Base-by-base conservation (phyloP, 2,797 vertebrate species). In the Pangasius macronema region DNA sequence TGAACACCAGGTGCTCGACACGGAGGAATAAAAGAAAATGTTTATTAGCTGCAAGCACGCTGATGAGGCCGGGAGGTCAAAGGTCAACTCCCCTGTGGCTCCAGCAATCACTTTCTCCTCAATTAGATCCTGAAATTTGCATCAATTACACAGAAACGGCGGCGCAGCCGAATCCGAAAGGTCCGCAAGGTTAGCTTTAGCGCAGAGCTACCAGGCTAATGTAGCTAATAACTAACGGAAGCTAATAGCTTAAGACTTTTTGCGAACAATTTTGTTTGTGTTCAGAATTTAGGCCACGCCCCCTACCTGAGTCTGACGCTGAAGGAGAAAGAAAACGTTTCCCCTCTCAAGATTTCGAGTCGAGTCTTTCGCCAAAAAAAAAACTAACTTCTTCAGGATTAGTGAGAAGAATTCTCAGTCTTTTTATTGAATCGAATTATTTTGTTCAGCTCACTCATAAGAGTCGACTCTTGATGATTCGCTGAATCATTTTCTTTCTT, bases 1-100 rank as follows among this genome's bases (percentile, higher is more conserved):
- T 77, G 84, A 85, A 77, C 84, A 85, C 84, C 84, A 85, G 84
- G 84, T 85, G 84, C 84, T 77, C 57, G 2, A 39, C 39, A 18
- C 9, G 30, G 9, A n/a, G 27, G 39, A 76, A 65, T 30, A 53
- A 85, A 59, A 49, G 83, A 84, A 36, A 84, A 57, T 39, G 53
- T 65, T 85, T 85, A 77, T 76, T 77, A 85, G 72, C 36, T 63
- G 70, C n/a, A 59, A 72, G 68, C 68, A 42, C 27, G 68, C 51
- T 61, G 51, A 73, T 84, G 83, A 84, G 55, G 39, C 83, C 27
- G 13, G 9, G 33, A 9, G 83, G 68, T 59, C 53, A 84, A 84
- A 84, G 83, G 83, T 73, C 83, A 22, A 46, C 53, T 51, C 83
- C 83, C 83, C 68, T n/a, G 6, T 18, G 67, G 70, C 33, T 42